Evolutionary conservation across 64 coral and sea anemone species (phyloP).

Genomic region (Montipora efflorescens): DNA sequence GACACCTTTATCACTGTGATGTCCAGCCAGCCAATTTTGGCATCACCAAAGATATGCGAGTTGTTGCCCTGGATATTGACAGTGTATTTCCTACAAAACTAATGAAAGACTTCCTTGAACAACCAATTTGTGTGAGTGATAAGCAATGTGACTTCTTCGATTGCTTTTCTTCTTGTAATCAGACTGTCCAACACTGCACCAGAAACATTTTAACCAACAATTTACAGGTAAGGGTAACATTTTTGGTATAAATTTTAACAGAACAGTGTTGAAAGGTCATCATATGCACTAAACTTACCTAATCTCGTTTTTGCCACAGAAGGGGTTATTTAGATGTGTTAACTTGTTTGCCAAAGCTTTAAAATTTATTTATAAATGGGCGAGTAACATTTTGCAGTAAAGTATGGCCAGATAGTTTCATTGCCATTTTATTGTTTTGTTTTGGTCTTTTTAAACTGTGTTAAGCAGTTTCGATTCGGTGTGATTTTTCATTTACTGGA

Average conservation of each 20-base stretch:
- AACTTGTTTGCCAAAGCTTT: no score
- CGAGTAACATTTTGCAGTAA: no score
- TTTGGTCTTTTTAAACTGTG: no score
- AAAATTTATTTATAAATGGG: no score
- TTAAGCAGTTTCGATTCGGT: no score
- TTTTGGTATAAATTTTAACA: not conserved
- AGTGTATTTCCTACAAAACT: conserved; percentile 72
- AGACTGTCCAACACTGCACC: conserved; percentile 58
- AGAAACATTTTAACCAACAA: conserved; percentile 85
- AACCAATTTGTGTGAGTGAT: conserved; percentile 68
- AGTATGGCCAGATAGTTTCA: no score
- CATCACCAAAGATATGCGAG: conserved; percentile 49
- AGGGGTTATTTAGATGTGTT: no score
- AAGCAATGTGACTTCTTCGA: conserved; percentile 94
- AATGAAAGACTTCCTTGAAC: conserved; percentile 74
- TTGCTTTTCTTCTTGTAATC: conserved; percentile 84
- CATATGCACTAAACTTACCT: no score
- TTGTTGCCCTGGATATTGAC: conserved; percentile 84
- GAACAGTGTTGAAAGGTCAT: no score
- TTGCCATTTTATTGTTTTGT: no score
- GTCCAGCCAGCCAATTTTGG: conserved; percentile 96
- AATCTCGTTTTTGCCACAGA: no score
- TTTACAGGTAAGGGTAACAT: conserved; percentile 56
- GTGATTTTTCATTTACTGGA: no score
- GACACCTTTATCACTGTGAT: conserved; percentile 83